A percentile compares a stretch with the other conserved stretches of the same genome.
phyloP scores from a whole-genome alignment of 1,140 invertebrate genomes.

The Oncopeltus fasciatus region DNA sequence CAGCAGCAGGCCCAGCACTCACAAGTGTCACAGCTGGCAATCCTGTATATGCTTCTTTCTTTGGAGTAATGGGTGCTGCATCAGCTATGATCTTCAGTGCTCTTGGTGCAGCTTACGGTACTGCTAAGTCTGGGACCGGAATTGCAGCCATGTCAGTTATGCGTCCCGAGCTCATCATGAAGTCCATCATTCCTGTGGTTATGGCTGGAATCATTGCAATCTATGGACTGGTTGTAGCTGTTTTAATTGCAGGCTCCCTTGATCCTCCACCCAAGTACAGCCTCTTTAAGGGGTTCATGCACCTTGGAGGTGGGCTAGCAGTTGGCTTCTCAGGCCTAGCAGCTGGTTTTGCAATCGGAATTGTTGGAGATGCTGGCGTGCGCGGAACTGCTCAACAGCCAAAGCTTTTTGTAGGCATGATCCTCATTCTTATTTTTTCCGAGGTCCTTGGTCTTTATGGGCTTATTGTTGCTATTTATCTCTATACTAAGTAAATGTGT shows the following conservation, averaged over 20 bases:
- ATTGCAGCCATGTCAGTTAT: slow-evolving; percentile 99
- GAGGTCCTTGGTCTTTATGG: slow-evolving; percentile 99
- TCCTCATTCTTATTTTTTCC: slow-evolving; percentile 99
- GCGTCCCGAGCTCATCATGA: slow-evolving; percentile 99
- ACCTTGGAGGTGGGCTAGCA: slow-evolving; percentile 90
- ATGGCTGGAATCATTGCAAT: slow-evolving; percentile 99
- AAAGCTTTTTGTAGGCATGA: slow-evolving; percentile 98
- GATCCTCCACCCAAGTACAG: slow-evolving; percentile 42
- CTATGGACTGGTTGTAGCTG: slow-evolving; percentile 96
- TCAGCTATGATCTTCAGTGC: slow-evolving; percentile 97
- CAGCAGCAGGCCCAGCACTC: too few species aligned
- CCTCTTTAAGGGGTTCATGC: slow-evolving; percentile 85
- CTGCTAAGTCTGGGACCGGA: slow-evolving; percentile 97
- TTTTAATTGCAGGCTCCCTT: slow-evolving; percentile 83
- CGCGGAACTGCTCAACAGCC: slow-evolving; percentile 97
- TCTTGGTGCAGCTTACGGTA: slow-evolving; percentile 97
- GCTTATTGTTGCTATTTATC: slow-evolving; percentile 95
- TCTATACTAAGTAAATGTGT: slow-evolving; percentile 69
- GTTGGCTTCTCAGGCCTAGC: slow-evolving; percentile 95
- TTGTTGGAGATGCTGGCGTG: slow-evolving; percentile 96
- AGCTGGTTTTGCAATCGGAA: slow-evolving; percentile 96
- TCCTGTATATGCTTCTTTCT: slow-evolving; percentile 87
- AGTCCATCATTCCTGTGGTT: slow-evolving; percentile 99
- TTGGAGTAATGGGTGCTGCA: slow-evolving; percentile 97
- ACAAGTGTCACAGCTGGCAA: too few species aligned